Evolutionary conservation across 2,888 invertebrate species (phyloP).

Genomic region (Sussaba pulchella): DNA sequence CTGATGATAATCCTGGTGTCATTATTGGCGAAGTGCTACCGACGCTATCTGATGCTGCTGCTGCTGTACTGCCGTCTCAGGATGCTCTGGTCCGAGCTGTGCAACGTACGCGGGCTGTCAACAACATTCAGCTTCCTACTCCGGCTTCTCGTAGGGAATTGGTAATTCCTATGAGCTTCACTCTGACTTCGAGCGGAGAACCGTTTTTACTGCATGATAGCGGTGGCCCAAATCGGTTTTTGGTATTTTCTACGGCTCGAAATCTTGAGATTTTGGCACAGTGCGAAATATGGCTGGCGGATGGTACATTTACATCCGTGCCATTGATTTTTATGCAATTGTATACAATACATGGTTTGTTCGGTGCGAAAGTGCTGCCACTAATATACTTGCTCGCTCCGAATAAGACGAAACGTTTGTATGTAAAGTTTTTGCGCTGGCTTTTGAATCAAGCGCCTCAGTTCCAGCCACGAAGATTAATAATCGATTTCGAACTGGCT

Average conservation of each 20-base stretch:
- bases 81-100: not conserved
- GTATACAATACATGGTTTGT: not conserved
- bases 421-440: too few relatives aligned
- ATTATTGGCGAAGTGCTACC: constrained; percentile 27
- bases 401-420: constrained; percentile 6
- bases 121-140: constrained; percentile 2
- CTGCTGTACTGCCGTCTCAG: not conserved
- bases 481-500: too few relatives aligned
- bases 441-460: too few relatives aligned
- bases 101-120: constrained; percentile 13
- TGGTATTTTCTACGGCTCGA: not conserved
- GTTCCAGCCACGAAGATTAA: too few relatives aligned
- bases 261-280: constrained; percentile 8
- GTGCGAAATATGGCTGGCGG: constrained; percentile 2
- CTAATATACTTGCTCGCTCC: not conserved
- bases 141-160: constrained; percentile 24
- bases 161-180: constrained; percentile 24
- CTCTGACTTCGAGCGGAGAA: constrained; percentile 7
- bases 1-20: constrained; percentile 3
- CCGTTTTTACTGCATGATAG: not conserved
- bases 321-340: too few relatives aligned
- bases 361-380: not conserved
- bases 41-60: constrained; percentile 24
- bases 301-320: not conserved
- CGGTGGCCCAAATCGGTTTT: constrained; percentile 3